Evolutionary conservation across 2,888 invertebrate species (phyloP), one percentile per base, ranked within the genome.

Genomic region (Marasmarcha lunaedactyla): DNA sequence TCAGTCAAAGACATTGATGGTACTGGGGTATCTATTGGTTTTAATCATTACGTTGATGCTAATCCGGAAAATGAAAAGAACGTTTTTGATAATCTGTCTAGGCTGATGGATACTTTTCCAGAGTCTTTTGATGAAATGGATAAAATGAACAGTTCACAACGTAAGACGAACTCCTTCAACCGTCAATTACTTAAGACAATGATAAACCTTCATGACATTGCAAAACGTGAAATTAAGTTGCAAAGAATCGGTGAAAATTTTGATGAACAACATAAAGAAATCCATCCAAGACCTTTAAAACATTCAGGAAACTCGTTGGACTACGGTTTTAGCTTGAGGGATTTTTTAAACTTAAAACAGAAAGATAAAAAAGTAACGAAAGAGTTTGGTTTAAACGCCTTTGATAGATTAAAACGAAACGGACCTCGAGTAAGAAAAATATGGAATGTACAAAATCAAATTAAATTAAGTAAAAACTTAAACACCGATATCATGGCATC

Each of bases 11-110:
- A 76, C 35, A 60, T 81, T 11, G 73, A 66, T 43, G 76, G 73
- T 0, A 61, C 72, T 25, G 81, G 81, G 0, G 68, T 78, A 38
- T 63, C 78, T 1, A 56, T 81, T 12, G 79, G 79, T 1, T 69
- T 72, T 33, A 79, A 73, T 41, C 73, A 77, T 42, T 79, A 70
- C 42, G 55, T 63, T 1, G 77, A 70, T 40, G 66, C 68, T 44
- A 58, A 63, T 5, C 79, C 78, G 5, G 79, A 81, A 44, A 43
- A 54, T 1, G 72, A 79, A 5, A 58, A 65, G 7, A 71, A 64
- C 51, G 41, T 71, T 9, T 81, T 78, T 42, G 63, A 65, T 3
- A 71, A 73, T 1, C 40, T 79, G 39, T 71, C 78, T 54, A 63
- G 64, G 14, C 25, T 25, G 25, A 14, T 78, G 39, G 72, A 78